A percentile compares a stretch with the other conserved stretches of the same genome.
Conservation (phyloP, 2,888 invertebrate genomes). For the Sinohyriopsis cumingii region DNA sequence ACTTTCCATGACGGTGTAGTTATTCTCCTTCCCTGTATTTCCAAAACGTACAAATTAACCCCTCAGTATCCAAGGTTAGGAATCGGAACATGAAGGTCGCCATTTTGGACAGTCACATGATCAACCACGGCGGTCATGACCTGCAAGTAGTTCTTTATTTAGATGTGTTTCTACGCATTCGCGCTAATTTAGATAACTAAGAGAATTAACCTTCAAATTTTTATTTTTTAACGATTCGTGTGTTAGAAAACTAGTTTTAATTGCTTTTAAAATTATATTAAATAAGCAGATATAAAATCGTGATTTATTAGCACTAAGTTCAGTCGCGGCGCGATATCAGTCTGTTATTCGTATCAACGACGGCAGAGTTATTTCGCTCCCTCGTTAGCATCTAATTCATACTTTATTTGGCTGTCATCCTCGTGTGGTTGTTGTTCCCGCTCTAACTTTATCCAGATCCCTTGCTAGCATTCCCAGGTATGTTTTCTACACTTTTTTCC, state of each 20-base stretch:
- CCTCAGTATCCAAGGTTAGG: too few relatives aligned
- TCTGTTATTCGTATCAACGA: constrained; percentile 3
- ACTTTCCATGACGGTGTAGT: constrained; percentile 7
- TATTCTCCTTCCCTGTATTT: too few relatives aligned
- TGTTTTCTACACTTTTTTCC: constrained; percentile 56
- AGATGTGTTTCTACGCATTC: constrained; percentile 28
- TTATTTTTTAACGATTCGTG: not conserved
- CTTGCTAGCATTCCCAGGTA: constrained; percentile 60
- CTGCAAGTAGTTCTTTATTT: constrained; percentile 44
- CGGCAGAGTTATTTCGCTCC: constrained; percentile 33
- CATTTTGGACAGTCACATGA: constrained; percentile 51
- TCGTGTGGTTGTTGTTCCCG: constrained; percentile 52
- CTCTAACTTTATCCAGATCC: constrained; percentile 56
- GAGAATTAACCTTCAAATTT: not conserved
- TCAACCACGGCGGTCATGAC: constrained; percentile 23
- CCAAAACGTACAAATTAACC: too few relatives aligned
- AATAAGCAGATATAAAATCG: too few relatives aligned
- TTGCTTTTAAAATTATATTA: not conserved
- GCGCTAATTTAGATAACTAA: too few relatives aligned
- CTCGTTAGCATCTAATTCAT: constrained; percentile 49
- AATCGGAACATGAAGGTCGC: constrained; percentile 21
- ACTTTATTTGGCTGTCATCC: constrained; percentile 49
- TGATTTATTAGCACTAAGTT: constrained; percentile 22
- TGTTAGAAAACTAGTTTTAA: not conserved
- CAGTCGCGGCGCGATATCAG: constrained; percentile 5